These are phyloP conservation scores for Alethe diademata DNA, from an alignment of 2,113 vertebrate species.

Conservation along the genomic window DNA sequence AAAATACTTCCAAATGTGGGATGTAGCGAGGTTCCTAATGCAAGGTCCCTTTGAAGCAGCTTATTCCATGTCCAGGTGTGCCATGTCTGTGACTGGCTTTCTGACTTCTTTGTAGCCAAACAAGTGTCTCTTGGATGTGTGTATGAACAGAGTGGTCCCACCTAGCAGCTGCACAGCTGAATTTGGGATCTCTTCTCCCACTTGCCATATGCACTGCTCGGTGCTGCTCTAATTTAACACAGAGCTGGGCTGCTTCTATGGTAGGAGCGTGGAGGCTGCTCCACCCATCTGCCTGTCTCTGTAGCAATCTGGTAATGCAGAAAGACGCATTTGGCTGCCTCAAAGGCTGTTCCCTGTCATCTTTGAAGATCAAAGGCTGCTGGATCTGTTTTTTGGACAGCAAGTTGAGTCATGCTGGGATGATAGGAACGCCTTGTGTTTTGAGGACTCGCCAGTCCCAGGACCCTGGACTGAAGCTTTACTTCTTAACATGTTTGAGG, in stretches of 20 bases:
- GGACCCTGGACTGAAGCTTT: constrained; percentile 35
- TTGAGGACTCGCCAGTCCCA: background rate
- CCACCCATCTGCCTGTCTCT: constrained; percentile 63
- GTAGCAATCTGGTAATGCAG: constrained; percentile 59
- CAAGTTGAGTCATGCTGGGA: constrained; percentile 62
- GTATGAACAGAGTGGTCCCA: background rate
- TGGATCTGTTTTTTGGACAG: constrained; percentile 56
- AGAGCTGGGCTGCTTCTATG: background rate
- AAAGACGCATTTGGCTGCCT: constrained; percentile 60
- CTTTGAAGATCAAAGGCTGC: constrained; percentile 69
- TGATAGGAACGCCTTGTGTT: constrained; percentile 64
- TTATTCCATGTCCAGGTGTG: background rate
- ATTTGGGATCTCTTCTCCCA: constrained; percentile 17
- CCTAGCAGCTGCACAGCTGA: constrained; percentile 39
- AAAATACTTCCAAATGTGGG: background rate
- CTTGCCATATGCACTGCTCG: constrained; percentile 14
- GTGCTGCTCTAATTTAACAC: constrained; percentile 24
- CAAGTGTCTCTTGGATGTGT: background rate
- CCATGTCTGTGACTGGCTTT: background rate
- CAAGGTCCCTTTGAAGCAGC: background rate
- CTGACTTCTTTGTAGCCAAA: background rate
- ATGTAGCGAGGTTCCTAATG: background rate
- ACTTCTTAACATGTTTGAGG: background rate
- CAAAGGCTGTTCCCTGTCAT: constrained; percentile 58
- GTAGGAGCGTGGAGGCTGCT: background rate